These are phyloP conservation scores for Osedax fenrisi DNA, from an alignment of 2,888 invertebrate species.

Conservation along the genomic window DNA sequence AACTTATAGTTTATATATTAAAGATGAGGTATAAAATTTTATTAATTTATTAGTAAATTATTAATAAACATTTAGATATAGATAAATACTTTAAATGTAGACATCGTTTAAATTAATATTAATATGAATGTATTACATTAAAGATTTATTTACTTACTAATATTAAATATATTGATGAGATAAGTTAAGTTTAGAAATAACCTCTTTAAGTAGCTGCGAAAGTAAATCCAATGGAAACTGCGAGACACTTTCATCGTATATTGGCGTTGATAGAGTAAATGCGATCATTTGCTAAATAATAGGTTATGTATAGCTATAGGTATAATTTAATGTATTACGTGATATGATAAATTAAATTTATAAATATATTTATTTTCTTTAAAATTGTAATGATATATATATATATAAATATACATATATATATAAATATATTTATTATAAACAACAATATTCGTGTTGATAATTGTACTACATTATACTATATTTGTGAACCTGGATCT, in stretches of 20 bases:
- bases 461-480: no score
- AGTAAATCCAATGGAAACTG: conserved; percentile 64
- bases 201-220: conserved; percentile 59
- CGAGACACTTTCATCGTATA: conserved; percentile 66
- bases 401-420: conserved; percentile 21
- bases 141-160: no score
- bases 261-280: conserved; percentile 62
- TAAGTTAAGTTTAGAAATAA: conserved; percentile 36
- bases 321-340: no score
- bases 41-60: no score
- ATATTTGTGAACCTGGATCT: conserved; percentile 68
- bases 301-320: not conserved
- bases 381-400: conserved; percentile 9
- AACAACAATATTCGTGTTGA: not conserved
- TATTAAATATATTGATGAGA: no score
- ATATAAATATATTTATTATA: not conserved
- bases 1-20: no score
- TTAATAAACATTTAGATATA: no score
- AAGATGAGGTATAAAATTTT: no score
- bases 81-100: no score
- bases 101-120: no score
- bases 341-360: not conserved
- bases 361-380: not conserved
- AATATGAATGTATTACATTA: no score
- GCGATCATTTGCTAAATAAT: conserved; percentile 62